phyloP scores from a whole-genome alignment of 2,888 invertebrate species.

The Dryobotodes eremita region DNA sequence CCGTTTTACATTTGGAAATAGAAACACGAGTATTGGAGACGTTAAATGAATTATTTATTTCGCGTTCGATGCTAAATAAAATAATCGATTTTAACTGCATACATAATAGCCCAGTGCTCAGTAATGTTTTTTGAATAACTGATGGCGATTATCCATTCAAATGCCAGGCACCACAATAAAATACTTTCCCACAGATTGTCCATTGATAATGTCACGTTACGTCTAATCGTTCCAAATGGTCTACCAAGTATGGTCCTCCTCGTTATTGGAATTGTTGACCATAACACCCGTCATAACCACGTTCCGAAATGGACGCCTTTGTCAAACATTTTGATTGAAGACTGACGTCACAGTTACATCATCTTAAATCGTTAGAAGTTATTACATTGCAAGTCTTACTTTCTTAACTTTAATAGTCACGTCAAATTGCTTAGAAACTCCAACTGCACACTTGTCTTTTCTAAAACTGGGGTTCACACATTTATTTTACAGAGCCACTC shows the following conservation, averaged over 20 bases:
- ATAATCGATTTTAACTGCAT: conserved; percentile 60
- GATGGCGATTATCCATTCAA: conserved; percentile 56
- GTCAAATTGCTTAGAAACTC: neutral
- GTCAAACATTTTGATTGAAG: conserved; percentile 44
- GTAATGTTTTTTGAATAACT: conserved; percentile 56
- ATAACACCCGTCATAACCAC: conserved; percentile 37
- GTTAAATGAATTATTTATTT: conserved; percentile 60
- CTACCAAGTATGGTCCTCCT: conserved; percentile 46
- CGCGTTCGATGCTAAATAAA: conserved; percentile 59
- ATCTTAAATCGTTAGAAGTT: conserved; percentile 20
- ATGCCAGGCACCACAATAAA: conserved; percentile 43
- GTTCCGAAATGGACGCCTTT: conserved; percentile 27
- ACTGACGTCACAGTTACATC: conserved; percentile 32
- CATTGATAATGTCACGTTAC: conserved; percentile 56
- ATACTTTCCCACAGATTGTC: conserved; percentile 60
- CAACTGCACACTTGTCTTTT: neutral
- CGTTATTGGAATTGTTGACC: conserved; percentile 54
- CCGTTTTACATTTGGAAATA: conserved; percentile 12
- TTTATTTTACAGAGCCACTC: neutral
- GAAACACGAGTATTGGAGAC: conserved; percentile 19
- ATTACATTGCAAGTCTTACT: conserved; percentile 9
- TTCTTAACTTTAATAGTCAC: conserved; percentile 8
- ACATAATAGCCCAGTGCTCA: conserved; percentile 37
- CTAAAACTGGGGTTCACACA: neutral
- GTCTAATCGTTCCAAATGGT: conserved; percentile 46